Evolutionary conservation across 2,888 invertebrate species (phyloP), one percentile per base, ranked within the genome.

Genomic region (Synergus itoensis): DNA sequence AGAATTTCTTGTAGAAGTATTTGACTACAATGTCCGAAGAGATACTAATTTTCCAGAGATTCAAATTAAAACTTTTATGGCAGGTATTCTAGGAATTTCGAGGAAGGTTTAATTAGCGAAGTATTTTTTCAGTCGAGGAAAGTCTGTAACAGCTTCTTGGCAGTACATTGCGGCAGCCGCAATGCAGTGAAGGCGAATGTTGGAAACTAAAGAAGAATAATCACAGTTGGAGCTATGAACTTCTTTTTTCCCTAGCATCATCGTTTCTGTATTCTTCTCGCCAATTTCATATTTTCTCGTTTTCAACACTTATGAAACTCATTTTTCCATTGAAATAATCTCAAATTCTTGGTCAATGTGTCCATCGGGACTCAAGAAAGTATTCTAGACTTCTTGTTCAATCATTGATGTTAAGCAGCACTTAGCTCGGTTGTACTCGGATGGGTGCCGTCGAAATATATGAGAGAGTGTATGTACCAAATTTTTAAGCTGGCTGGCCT

Each of bases 151-250:
- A 57, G 53, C 53, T 18, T 73, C 53, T 73, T 73, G 73, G 73
- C 73, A 73, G 53, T 73, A 73, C 73, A 73, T 73, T 73, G 73
- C 73, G 53, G 53, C 73, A 73, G 73, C 73, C 73, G 73, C 73
- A 73, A 73, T 73, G 73, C 73, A 73, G 73, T 73, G 53, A 7
- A 73, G 53, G 40, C 73, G 73, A 73, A 73, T 73, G 40, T 40
- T 53, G 18, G 53, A 73, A 73, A 53, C 73, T 73, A 57, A 53
- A 73, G 53, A 73, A 73, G 53, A 73, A 73, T 73, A 73, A 73
- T 73, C 73, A 53, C 69, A 16, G 16, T 73, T 73, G 53, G 48
- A 53, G 73, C 48, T 73, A 73, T 21, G 5, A 73, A 73, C 53
- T 73, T 73, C 36, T 45, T 67, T 73, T 73, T 57, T 36, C 4